These are phyloP conservation scores for Puma concolor DNA, from an alignment of 2,113 vertebrate genomes.

Conservation along the genomic window DNA sequence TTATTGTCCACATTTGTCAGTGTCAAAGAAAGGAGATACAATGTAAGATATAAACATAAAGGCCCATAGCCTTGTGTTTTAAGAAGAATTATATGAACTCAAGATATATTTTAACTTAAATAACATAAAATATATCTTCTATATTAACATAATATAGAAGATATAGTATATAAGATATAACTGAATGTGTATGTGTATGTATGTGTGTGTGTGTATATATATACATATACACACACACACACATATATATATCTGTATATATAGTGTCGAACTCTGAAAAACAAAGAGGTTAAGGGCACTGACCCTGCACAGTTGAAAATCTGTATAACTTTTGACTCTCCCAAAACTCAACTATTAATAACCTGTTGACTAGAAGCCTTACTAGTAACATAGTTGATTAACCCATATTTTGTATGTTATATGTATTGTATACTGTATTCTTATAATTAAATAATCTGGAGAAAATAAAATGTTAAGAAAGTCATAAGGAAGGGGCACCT, in stretches of 20 bases:
- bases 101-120: constrained; percentile 6
- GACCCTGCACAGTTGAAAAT: neutral
- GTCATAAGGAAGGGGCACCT: neutral
- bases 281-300: neutral
- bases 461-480: neutral
- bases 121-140: neutral
- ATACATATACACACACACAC: too few species aligned
- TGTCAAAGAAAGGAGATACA: neutral
- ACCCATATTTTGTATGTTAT: neutral
- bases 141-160: neutral
- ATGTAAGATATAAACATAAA: neutral
- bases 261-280: neutral
- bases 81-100: neutral
- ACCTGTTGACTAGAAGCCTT: neutral
- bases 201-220: too few species aligned
- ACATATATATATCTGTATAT: too few species aligned
- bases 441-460: neutral
- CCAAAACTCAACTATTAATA: neutral
- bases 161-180: too few species aligned
- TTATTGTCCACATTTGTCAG: neutral
- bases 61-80: neutral
- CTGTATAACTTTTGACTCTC: neutral
- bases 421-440: neutral
- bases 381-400: neutral
- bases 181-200: too few species aligned